Conservation (phyloP, 2,888 invertebrate genomes). For the Saturnia japonica region DNA sequence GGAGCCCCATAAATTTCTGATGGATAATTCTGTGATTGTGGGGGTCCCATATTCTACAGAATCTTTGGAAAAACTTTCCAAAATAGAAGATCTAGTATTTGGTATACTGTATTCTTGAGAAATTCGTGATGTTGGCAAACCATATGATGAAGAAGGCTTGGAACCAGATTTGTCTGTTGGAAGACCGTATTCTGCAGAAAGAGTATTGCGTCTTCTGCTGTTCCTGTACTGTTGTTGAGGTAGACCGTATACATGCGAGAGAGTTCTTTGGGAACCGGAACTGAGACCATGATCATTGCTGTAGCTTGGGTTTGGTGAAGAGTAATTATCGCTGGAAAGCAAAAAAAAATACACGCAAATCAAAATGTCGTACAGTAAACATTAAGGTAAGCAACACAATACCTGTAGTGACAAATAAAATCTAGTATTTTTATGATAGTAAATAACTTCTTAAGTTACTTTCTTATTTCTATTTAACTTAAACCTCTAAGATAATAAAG, state of each 20-base stretch:
- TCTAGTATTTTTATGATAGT: neutral
- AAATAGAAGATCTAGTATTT: slow-evolving; percentile 28
- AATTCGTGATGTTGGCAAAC: slow-evolving; percentile 25
- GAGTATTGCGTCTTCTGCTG: slow-evolving; percentile 38
- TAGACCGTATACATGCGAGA: slow-evolving; percentile 46
- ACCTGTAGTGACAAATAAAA: neutral
- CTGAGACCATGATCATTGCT: slow-evolving; percentile 41
- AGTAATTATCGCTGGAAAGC: slow-evolving; percentile 59
- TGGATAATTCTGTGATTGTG: slow-evolving; percentile 20
- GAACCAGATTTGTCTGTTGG: slow-evolving; percentile 32
- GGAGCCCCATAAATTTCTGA: slow-evolving; percentile 41
- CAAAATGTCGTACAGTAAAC: neutral
- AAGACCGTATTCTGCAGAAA: slow-evolving; percentile 45
- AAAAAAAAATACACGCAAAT: neutral
- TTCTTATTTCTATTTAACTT: too few species aligned
- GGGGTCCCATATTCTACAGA: slow-evolving; percentile 48
- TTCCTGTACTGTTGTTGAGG: slow-evolving; percentile 40
- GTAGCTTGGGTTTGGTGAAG: slow-evolving; percentile 46
- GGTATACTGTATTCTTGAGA: slow-evolving; percentile 49
- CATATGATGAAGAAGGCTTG: slow-evolving; percentile 26
- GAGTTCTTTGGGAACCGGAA: slow-evolving; percentile 40
- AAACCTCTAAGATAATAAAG: neutral
- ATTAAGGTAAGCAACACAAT: neutral
- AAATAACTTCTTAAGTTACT: too few species aligned
- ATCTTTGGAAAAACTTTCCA: slow-evolving; percentile 24